Percentiles rank a stretch among this genome's conserved stretches.
Conservation (phyloP, 2,888 invertebrate genomes). For the Merodon equestris region DNA sequence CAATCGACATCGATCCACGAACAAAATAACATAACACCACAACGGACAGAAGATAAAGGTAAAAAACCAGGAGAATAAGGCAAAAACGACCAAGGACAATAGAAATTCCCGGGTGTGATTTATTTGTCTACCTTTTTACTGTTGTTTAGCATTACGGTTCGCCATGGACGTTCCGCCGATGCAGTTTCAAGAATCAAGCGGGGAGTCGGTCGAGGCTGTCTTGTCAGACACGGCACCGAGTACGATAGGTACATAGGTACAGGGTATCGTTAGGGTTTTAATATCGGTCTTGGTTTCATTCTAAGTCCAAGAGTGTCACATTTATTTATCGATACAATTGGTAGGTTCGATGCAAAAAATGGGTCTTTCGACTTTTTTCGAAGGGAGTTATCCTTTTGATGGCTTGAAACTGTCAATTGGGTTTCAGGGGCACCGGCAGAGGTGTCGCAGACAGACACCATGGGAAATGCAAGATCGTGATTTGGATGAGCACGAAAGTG, state of each 20-base stretch:
- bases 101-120: constrained; percentile 68
- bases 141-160: constrained; percentile 55
- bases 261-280: constrained; percentile 60
- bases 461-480: constrained; percentile 43
- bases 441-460: no score
- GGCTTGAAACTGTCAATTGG: no score
- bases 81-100: constrained; percentile 55
- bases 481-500: constrained; percentile 58
- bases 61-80: constrained; percentile 4
- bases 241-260: constrained; percentile 15
- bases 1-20: constrained; percentile 68
- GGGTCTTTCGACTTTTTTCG: no score
- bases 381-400: no score
- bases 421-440: no score
- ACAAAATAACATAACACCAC: constrained; percentile 64
- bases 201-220: constrained; percentile 5
- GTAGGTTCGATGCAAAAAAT: no score
- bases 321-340: no score
- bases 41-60: constrained; percentile 19
- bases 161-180: constrained; percentile 18
- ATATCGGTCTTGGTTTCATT: constrained; percentile 52
- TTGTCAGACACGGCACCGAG: constrained; percentile 7
- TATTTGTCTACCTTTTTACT: constrained; percentile 69
- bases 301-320: constrained; percentile 56
- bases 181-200: no score